Evolutionary conservation across 2,888 invertebrate genomes (phyloP).

Genomic region (Rhyacophila evoluta): DNA sequence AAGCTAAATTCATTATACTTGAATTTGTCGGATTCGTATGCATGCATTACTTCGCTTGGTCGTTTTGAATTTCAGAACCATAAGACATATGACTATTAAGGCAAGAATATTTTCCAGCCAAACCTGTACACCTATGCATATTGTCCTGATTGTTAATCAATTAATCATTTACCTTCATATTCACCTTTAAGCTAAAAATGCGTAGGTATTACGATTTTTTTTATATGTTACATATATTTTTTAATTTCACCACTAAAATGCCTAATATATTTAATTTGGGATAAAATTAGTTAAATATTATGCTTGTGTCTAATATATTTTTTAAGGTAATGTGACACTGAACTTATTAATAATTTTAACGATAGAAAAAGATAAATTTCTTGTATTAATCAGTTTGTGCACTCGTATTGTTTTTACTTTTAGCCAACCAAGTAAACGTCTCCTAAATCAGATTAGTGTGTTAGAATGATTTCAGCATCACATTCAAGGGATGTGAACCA

Average conservation of each 20-base stretch:
- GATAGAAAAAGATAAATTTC: slow-evolving; percentile 48
- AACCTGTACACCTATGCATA: slow-evolving; percentile 39
- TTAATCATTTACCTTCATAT: slow-evolving; percentile 31
- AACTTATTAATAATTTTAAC: slow-evolving; percentile 45
- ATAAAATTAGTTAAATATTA: slow-evolving; percentile 50
- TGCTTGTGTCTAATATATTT: slow-evolving; percentile 36
- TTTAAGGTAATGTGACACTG: slow-evolving; percentile 40
- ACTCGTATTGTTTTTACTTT: slow-evolving; percentile 39
- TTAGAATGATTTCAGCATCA: slow-evolving; percentile 32
- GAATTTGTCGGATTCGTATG: not conserved
- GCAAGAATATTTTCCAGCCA: slow-evolving; percentile 49
- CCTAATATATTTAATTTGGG: slow-evolving; percentile 49
- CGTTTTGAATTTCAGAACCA: slow-evolving; percentile 34
- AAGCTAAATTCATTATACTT: not conserved
- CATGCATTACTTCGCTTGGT: slow-evolving; percentile 39
- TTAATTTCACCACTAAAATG: slow-evolving; percentile 49
- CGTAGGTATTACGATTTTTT: slow-evolving; percentile 42
- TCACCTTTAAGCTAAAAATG: slow-evolving; percentile 52
- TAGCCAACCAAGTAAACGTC: slow-evolving; percentile 44
- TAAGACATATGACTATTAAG: slow-evolving; percentile 49
- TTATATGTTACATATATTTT: slow-evolving; percentile 46
- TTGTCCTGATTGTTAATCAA: slow-evolving; percentile 38
- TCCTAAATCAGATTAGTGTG: slow-evolving; percentile 48
- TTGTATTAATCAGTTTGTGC: slow-evolving; percentile 52
- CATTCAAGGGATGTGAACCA: slow-evolving; percentile 30